Evolutionary conservation across 2,113 vertebrate species (phyloP), one percentile per base, ranked within the genome.

Genomic region (Dryoscopus gambensis): DNA sequence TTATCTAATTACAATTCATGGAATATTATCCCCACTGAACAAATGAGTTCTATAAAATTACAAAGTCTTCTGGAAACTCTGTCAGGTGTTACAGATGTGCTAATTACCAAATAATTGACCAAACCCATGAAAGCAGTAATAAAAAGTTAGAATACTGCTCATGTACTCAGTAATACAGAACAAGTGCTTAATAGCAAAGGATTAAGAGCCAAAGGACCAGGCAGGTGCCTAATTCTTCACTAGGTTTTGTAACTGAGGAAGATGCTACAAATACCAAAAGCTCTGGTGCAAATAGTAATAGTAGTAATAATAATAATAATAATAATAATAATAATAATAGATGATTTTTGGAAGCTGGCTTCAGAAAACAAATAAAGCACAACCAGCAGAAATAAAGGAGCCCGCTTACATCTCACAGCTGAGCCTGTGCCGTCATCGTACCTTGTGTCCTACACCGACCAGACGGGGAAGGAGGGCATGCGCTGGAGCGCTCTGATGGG

Each of bases 401-500:
- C 42, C 30, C 47, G n/a, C 42, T 31, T 16, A 33, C 13, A 20
- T 52, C 47, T 84, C 65, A 18, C 4, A 25, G 47, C 33, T 71
- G 65, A 82, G 65, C 28, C 22, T 5, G 0, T 5, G 42, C 27
- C 12, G 19, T 64, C 47, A 20, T 1, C 0, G 1, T 6, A 28
- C 19, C 33, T 37, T 9, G 20, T 10, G 21, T 50, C 55, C 65
- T 31, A 10, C 1, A 3, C 28, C 22, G 23, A 17, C 8, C 1
- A 11, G 46, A 23, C 0, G 0, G 42, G n/a, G 40, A 94, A 62
- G 1, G 1, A 75, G 10, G 1, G 4, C 0, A 0, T 3, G 33
- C 0, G 0, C 42, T n/a, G 33, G 20, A 75, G 39, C 2, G 0
- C 33, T 64, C 9, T 0, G 7, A 20, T 0, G 3, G 7, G n/a